phyloP scores from a whole-genome alignment of 2,797 vertebrate species.

The Numenius phaeopus region DNA sequence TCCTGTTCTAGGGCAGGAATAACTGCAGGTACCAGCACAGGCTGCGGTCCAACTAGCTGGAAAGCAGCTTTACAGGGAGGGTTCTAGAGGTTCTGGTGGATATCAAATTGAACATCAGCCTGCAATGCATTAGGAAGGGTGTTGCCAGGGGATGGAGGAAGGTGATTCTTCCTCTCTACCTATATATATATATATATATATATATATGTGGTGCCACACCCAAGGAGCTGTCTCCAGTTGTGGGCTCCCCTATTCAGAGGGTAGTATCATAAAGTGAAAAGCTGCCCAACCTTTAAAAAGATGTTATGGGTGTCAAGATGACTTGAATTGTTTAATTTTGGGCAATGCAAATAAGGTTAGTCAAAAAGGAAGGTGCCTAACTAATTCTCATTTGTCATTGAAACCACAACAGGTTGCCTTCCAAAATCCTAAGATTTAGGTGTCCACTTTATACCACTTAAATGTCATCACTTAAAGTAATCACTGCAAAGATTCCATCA shows the following conservation, averaged over 20 bases:
- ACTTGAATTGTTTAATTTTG: neutral
- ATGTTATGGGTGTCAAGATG: neutral
- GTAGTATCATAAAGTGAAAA: neutral
- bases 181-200: neutral
- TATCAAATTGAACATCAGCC: neutral
- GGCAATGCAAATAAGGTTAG: neutral
- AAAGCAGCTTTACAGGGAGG: neutral
- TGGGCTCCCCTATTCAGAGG: neutral
- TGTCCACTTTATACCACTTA: neutral
- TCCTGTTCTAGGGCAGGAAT: neutral
- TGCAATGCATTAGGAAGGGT: neutral
- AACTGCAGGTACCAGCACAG: neutral
- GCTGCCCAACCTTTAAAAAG: neutral
- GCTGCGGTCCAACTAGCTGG: neutral
- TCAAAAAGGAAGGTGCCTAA: neutral
- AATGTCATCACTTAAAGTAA: slow-evolving; percentile 29
- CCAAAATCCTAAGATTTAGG: slow-evolving; percentile 14
- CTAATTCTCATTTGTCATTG: neutral
- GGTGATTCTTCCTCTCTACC: neutral
- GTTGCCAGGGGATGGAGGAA: neutral
- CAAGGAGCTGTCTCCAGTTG: neutral
- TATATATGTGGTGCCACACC: neutral
- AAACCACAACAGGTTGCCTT: neutral
- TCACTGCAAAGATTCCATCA: slow-evolving; percentile 8
- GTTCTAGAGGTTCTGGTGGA: neutral